Percentiles rank a stretch among this genome's conserved stretches.
These are phyloP conservation scores for Tenrec ecaudatus DNA, from an alignment of 2,113 vertebrate genomes.

Conservation along the genomic window DNA sequence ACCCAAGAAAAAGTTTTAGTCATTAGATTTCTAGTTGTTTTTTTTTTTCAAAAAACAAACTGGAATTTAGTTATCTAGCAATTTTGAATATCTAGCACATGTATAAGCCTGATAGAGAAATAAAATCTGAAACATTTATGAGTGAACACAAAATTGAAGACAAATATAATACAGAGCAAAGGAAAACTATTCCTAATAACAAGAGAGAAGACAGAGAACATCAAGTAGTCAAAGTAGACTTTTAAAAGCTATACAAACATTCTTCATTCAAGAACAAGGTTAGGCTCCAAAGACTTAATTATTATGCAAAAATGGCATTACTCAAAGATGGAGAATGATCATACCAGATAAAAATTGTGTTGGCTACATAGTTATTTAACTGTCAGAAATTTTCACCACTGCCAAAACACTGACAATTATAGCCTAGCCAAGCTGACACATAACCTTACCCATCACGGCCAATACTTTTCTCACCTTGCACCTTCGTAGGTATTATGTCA, in stretches of 20 bases:
- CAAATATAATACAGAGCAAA: not conserved
- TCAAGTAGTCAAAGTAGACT: not conserved
- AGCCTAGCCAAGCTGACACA: too few species aligned
- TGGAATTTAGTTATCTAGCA: not conserved
- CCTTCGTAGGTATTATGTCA: not conserved
- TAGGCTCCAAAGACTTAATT: too few species aligned
- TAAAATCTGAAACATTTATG: constrained; percentile 18
- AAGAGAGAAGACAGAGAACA: not conserved
- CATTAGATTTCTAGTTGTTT: constrained; percentile 8
- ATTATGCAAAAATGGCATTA: too few species aligned
- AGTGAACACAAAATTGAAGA: not conserved
- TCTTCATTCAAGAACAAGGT: too few species aligned
- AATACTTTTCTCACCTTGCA: not conserved
- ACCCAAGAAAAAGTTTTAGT: not conserved
- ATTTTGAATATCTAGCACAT: not conserved
- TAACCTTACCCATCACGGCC: too few species aligned
- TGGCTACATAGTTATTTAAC: too few species aligned
- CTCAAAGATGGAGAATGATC: too few species aligned
- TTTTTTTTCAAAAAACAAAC: not conserved
- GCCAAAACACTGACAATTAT: too few species aligned
- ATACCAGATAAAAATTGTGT: too few species aligned
- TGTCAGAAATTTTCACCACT: too few species aligned
- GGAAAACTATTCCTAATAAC: not conserved
- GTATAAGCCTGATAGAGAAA: not conserved
- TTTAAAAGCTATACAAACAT: too few species aligned